Conservation (phyloP, 2,888 invertebrate genomes). For the Dendrolimus houi region DNA sequence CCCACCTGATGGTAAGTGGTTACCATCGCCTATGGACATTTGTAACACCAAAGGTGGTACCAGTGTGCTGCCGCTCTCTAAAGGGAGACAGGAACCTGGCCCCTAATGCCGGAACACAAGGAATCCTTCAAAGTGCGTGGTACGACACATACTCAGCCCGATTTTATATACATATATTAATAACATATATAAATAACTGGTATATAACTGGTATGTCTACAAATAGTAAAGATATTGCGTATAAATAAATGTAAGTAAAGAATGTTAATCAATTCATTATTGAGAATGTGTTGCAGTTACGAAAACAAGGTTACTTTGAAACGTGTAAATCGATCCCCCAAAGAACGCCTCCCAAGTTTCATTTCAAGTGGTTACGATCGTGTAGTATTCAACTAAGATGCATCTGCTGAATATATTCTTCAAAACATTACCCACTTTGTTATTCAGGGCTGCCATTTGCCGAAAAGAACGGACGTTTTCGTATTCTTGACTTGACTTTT, state of each 20-base stretch:
- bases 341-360: constrained; percentile 8
- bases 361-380: constrained; percentile 3
- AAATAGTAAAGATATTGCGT: not conserved
- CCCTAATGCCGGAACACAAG: too few relatives aligned
- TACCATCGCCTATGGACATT: too few relatives aligned
- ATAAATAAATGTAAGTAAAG: not conserved
- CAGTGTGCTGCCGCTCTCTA: too few relatives aligned
- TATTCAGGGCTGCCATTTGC: not conserved
- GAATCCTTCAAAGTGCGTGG: too few relatives aligned
- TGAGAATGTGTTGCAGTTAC: not conserved
- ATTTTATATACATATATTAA: too few relatives aligned
- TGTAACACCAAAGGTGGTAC: too few relatives aligned
- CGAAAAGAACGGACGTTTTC: too few relatives aligned
- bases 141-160: too few relatives aligned
- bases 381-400: constrained; percentile 33
- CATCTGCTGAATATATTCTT: constrained; percentile 58
- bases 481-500: too few relatives aligned
- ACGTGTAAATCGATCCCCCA: constrained; percentile 4
- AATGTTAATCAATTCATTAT: not conserved
- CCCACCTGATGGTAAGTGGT: too few relatives aligned
- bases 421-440: constrained; percentile 37
- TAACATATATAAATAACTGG: too few relatives aligned
- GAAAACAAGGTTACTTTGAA: not conserved
- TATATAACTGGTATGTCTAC: not conserved
- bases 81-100: too few relatives aligned